phyloP scores from a whole-genome alignment of 2,113 vertebrate species.

The Hippopotamus amphibius region DNA sequence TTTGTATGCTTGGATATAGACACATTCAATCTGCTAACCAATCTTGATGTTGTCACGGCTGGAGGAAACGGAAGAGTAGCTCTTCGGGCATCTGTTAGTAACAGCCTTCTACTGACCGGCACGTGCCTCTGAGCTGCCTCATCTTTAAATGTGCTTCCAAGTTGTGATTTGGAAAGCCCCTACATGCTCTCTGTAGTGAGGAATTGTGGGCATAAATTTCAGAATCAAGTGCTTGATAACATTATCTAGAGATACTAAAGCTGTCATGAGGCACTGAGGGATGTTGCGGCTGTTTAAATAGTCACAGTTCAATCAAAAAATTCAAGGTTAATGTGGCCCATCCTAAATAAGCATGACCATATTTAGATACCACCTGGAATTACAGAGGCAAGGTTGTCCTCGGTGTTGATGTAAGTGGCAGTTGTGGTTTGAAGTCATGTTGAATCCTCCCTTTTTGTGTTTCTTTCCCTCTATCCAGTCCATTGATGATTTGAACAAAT shows the following conservation, averaged over 20 bases:
- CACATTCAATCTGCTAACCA: neutral
- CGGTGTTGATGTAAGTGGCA: neutral
- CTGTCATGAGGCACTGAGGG: neutral
- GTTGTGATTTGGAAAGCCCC: neutral
- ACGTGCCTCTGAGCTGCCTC: neutral
- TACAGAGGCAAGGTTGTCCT: neutral
- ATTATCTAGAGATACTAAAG: neutral
- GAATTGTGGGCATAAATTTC: neutral
- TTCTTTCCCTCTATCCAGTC: slow-evolving; percentile 83
- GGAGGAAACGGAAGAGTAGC: neutral
- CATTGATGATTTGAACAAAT: slow-evolving; percentile 93
- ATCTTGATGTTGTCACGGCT: neutral
- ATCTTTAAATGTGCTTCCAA: neutral
- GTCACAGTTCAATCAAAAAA: neutral
- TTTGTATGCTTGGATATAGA: neutral
- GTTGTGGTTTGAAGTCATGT: neutral
- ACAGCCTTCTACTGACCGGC: neutral
- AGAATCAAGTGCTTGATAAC: neutral
- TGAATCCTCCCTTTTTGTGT: neutral
- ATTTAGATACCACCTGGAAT: neutral
- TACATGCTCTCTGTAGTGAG: neutral
- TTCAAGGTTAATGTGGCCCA: neutral
- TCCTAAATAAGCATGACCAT: too few relatives aligned
- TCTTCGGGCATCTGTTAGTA: neutral
- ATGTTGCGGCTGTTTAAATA: neutral